Conservation (phyloP, 2,113 vertebrate species). For the Bombycilla garrulus region DNA sequence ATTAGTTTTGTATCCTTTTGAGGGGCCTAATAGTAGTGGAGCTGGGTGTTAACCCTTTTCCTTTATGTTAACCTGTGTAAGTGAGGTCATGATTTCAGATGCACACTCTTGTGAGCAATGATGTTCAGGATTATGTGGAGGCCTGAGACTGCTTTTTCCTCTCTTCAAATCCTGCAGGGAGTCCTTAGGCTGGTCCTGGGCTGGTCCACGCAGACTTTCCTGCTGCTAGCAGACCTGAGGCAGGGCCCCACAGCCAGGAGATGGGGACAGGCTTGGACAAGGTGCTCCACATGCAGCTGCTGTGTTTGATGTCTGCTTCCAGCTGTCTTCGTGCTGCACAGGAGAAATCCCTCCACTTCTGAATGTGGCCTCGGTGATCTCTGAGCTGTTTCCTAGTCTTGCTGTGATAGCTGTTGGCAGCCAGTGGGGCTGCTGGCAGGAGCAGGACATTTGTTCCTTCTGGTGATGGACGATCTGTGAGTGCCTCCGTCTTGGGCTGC, state of each 20-base stretch:
- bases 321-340: neutral
- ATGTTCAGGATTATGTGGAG: neutral
- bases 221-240: neutral
- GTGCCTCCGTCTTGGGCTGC: accelerated
- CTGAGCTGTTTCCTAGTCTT: neutral
- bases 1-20: neutral
- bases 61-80: neutral
- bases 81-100: neutral
- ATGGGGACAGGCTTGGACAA: accelerated
- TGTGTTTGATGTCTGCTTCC: neutral
- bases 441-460: neutral
- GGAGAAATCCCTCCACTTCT: neutral
- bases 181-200: neutral
- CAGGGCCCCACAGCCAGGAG: neutral
- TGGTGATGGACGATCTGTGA: neutral
- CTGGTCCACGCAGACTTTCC: neutral
- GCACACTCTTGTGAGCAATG: accelerated
- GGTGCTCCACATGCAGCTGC: neutral
- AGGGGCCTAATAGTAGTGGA: neutral
- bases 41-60: neutral
- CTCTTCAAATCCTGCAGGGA: neutral
- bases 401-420: neutral
- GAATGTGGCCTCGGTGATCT: neutral
- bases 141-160: neutral
- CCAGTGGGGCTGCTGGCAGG: neutral